Conservation (phyloP, 2,888 invertebrate genomes). For the Plagodis pulveraria region DNA sequence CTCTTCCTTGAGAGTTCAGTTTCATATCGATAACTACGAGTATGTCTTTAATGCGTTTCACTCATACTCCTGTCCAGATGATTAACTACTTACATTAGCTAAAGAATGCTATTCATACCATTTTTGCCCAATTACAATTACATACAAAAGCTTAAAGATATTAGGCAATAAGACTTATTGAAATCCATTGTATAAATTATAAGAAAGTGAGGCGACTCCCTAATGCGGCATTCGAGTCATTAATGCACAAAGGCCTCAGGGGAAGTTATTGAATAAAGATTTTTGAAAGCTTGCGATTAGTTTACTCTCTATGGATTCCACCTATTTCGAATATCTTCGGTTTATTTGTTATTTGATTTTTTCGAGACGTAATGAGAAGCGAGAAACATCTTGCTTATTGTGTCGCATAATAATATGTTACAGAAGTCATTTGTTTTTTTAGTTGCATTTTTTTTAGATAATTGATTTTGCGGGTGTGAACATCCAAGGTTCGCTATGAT, state of each 20-base stretch:
- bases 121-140: slow-evolving; percentile 21
- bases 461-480: no score
- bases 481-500: no score
- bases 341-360: no score
- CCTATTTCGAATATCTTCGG: no score
- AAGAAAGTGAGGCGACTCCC: slow-evolving; percentile 21
- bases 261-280: slow-evolving; percentile 1
- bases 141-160: slow-evolving; percentile 15
- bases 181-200: slow-evolving; percentile 20
- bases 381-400: no score
- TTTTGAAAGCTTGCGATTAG: background rate
- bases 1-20: no score
- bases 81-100: slow-evolving; percentile 9
- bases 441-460: no score
- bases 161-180: slow-evolving; percentile 19
- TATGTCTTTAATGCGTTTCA: background rate
- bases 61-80: slow-evolving; percentile 3
- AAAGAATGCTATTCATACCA: slow-evolving; percentile 10
- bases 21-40: background rate
- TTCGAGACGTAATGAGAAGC: no score
- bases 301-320: background rate
- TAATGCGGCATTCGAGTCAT: slow-evolving; percentile 13
- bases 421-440: no score
- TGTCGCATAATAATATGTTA: no score
- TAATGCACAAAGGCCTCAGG: slow-evolving; percentile 4